Evolutionary conservation across 2,797 vertebrate species (phyloP), one percentile per base, ranked within the genome.

Genomic region (Eremophila alpestris): DNA sequence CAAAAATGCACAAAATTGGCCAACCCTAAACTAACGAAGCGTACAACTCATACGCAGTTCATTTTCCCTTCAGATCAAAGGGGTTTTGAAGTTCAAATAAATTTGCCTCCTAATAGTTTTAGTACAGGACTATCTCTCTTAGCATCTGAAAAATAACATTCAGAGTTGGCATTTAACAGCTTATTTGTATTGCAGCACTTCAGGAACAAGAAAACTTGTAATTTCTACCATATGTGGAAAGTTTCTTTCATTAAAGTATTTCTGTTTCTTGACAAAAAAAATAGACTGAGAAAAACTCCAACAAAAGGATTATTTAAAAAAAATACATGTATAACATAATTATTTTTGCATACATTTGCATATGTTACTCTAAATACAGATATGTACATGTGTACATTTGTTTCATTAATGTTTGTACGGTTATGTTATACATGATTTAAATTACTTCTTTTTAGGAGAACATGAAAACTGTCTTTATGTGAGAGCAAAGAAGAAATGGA

Each of bases 61-160:
- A 87, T 94, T 95, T 97, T 95, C 93, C 89, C 90, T 97, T 85
- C 96, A 93, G 94, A 94, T 93, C 86, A 94, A 97, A 97, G 83
- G 83, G 64, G 80, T 94, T 95, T 96, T 97, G 94, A 96, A 94
- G 94, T 97, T 97, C 92, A 96, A 92, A 92, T 88, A 93, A 93
- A 92, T 96, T 90, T 94, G 86, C 86, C 88, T 94, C 78, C 83
- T 95, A 90, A 96, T 94, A 96, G 87, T 96, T 97, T 96, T 96
- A 95, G 93, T 94, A 88, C 73, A 91, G 75, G 75, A 95, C 90
- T 96, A 96, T 96, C 93, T 97, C 71, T 89, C 87, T 76, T 84
- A 86, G 67, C 87, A 96, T 97, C 95, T 95, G 81, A 97, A 96
- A 96, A 97, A 91, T 73, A 96, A 95, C 83, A 93, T 95, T 95